These are phyloP conservation scores for Helostoma temminkii DNA, from an alignment of 2,797 vertebrate species.

Conservation along the genomic window DNA sequence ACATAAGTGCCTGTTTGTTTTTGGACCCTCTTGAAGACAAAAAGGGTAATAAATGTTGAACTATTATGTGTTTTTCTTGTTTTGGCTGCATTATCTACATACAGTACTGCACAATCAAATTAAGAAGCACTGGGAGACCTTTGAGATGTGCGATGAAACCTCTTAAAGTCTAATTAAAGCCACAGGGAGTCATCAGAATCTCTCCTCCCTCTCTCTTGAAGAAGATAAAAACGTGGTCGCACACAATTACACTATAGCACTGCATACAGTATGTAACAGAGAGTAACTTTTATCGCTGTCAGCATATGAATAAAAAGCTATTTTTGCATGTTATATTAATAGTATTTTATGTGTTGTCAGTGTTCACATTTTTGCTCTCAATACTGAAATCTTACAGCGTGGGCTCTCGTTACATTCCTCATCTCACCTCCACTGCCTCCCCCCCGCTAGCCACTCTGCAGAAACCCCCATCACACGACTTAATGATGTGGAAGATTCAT, in stretches of 20 bases:
- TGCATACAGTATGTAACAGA: not conserved
- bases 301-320: slow-evolving; percentile 18
- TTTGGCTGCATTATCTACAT: slow-evolving; percentile 7
- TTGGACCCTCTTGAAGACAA: not conserved
- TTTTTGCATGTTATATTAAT: slow-evolving; percentile 21
- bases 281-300: not conserved
- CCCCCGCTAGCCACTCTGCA: slow-evolving; percentile 52
- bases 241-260: slow-evolving; percentile 10
- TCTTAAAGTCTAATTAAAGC: slow-evolving; percentile 64
- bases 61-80: not conserved
- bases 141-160: slow-evolving; percentile 41
- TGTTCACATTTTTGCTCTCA: slow-evolving; percentile 38
- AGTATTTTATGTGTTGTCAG: slow-evolving; percentile 36
- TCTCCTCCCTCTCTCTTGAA: slow-evolving; percentile 6
- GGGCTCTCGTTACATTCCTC: slow-evolving; percentile 56
- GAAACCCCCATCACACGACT: slow-evolving; percentile 60
- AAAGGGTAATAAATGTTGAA: not conserved
- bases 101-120: slow-evolving; percentile 31
- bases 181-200: slow-evolving; percentile 47
- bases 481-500: slow-evolving; percentile 78
- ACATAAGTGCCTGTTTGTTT: not conserved
- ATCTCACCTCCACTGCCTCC: slow-evolving; percentile 51
- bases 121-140: slow-evolving; percentile 36
- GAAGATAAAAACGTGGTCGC: slow-evolving; percentile 25
- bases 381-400: slow-evolving; percentile 60